Percentiles rank a stretch among this genome's conserved stretches.
Conservation (phyloP, 1,140 invertebrate genomes). For the Ceratosolen solmsi region DNA sequence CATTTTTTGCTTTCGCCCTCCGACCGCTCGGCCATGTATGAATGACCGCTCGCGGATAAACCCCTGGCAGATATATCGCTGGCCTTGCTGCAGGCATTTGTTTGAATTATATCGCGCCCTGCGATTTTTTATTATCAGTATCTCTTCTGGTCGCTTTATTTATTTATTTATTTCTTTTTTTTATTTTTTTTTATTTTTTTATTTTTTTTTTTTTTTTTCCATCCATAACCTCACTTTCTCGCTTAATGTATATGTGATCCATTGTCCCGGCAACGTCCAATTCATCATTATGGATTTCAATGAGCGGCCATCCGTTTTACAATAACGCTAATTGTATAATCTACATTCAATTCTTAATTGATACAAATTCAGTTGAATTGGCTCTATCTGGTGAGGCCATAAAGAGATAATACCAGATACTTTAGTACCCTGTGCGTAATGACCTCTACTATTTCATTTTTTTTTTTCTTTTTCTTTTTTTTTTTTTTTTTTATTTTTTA, state of each 20-base stretch:
- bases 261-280: not conserved
- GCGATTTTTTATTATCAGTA: conserved; percentile 68
- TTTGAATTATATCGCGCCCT: conserved; percentile 71
- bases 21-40: conserved; percentile 58
- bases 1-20: conserved; percentile 61
- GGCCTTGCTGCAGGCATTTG: conserved; percentile 62
- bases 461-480: too few species aligned
- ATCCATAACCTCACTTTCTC: not conserved
- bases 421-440: too few species aligned
- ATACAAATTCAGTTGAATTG: not conserved
- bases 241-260: not conserved
- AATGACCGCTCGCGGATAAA: conserved; percentile 71
- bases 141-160: not conserved
- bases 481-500: too few species aligned
- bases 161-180: not conserved
- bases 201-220: conserved; percentile 14
- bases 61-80: conserved; percentile 64
- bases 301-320: too few species aligned
- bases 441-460: too few species aligned
- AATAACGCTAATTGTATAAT: not conserved
- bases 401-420: too few species aligned
- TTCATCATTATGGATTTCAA: not conserved
- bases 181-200: not conserved
- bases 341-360: conserved; percentile 19
- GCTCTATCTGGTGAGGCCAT: too few species aligned